These are phyloP conservation scores for Noctua janthina DNA, from an alignment of 2,888 invertebrate genomes.

Conservation along the genomic window DNA sequence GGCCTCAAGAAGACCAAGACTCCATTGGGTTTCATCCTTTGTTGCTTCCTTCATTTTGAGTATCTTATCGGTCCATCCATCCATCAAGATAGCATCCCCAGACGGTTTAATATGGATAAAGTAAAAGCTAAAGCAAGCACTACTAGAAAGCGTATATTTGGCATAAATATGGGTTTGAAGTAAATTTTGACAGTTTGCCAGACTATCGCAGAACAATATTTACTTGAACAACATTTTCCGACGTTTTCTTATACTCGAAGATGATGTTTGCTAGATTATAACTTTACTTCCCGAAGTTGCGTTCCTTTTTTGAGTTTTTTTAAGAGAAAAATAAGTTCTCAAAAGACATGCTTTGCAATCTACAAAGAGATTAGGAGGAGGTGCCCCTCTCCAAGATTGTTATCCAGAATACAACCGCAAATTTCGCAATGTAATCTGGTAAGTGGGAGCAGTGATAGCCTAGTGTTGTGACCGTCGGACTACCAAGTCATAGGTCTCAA, in stretches of 20 bases:
- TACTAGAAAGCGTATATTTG: slow-evolving; percentile 32
- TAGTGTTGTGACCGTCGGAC: background rate
- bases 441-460: background rate
- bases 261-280: background rate
- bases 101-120: slow-evolving; percentile 18
- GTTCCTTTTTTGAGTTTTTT: background rate
- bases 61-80: background rate
- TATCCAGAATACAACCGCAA: background rate
- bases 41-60: background rate
- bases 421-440: background rate
- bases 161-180: slow-evolving; percentile 22
- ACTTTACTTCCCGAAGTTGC: background rate
- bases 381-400: background rate
- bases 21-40: background rate
- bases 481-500: too few relatives aligned
- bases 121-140: slow-evolving; percentile 26
- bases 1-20: background rate
- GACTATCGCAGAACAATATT: slow-evolving; percentile 19
- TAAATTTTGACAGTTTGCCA: slow-evolving; percentile 37
- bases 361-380: background rate
- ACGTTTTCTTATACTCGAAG: background rate
- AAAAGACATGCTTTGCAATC: background rate
- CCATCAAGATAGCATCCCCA: background rate
- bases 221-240: slow-evolving; percentile 15
- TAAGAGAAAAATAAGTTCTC: too few relatives aligned